phyloP scores from a whole-genome alignment of 2,888 invertebrate species.

The Sycophila texana region DNA sequence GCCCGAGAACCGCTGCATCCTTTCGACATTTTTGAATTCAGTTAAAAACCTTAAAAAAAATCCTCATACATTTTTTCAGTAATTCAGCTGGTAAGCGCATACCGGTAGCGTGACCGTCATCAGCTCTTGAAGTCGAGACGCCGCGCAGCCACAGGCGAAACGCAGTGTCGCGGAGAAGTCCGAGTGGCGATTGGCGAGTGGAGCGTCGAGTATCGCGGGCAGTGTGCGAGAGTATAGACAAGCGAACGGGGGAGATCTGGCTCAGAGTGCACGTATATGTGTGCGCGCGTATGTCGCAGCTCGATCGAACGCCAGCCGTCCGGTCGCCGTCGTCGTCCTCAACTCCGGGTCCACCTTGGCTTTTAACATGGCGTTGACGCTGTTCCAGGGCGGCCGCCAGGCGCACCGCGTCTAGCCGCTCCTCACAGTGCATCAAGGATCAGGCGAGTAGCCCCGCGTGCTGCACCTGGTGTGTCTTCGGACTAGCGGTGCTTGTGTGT shows the following conservation, averaged over 20 bases:
- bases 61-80: too few species aligned
- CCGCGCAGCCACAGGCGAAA: too few species aligned
- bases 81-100: too few species aligned
- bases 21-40: too few species aligned
- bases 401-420: not conserved
- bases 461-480: not conserved
- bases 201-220: not conserved
- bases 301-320: constrained; percentile 52
- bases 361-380: too few species aligned
- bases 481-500: too few species aligned
- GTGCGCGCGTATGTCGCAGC: constrained; percentile 14
- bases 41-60: too few species aligned
- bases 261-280: not conserved
- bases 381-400: not conserved
- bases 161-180: not conserved
- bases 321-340: constrained; percentile 55
- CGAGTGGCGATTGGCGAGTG: not conserved
- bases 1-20: too few species aligned
- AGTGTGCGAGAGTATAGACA: not conserved
- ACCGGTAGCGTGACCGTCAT: too few species aligned
- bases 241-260: not conserved
- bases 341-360: constrained; percentile 59
- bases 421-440: too few species aligned
- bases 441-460: constrained; percentile 27
- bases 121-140: too few species aligned